Conservation (phyloP, 1,140 invertebrate genomes). For the Paramacrobiotus metropolitanus region DNA sequence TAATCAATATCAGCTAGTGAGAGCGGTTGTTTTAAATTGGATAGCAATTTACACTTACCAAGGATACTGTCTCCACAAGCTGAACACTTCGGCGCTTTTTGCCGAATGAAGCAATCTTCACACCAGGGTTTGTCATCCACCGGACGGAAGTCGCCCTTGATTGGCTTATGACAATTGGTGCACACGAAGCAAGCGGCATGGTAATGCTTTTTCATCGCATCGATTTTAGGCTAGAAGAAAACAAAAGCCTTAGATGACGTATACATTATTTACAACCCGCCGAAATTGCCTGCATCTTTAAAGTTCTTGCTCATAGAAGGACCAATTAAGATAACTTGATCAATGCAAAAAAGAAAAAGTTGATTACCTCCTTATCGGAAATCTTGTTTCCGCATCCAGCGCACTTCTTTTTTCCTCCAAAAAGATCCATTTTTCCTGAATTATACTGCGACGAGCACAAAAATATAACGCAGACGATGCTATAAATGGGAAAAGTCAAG, state of each 20-base stretch:
- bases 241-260: no score
- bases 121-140: conserved; percentile 1
- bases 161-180: neutral
- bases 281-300: no score
- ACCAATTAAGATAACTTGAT: no score
- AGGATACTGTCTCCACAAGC: neutral
- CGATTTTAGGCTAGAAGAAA: neutral
- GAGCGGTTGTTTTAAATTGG: no score
- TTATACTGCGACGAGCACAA: no score
- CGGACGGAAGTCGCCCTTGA: neutral
- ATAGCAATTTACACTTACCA: neutral
- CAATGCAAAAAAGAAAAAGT: no score
- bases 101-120: neutral
- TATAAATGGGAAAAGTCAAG: no score
- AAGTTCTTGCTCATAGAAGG: no score
- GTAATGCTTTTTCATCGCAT: neutral
- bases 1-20: no score
- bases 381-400: neutral
- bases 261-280: no score
- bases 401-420: neutral
- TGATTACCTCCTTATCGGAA: neutral
- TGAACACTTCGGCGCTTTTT: neutral
- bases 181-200: neutral
- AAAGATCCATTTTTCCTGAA: neutral
- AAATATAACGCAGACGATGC: no score